phyloP scores from a whole-genome alignment of 2,797 vertebrate species.

The Spinibarbus caldwelli region DNA sequence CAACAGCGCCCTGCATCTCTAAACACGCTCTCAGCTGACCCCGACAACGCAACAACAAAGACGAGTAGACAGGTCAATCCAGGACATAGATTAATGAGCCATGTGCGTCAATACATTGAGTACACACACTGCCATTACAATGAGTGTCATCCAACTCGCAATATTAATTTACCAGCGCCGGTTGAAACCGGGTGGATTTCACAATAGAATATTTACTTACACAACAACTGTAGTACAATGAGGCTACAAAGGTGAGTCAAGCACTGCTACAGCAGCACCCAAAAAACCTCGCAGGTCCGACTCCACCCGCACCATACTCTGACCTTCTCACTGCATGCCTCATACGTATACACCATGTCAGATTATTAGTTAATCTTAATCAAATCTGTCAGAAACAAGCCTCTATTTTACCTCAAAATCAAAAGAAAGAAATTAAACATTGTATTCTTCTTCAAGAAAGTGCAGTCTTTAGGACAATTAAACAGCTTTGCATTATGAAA shows the following conservation, averaged over 20 bases:
- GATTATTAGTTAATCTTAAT: not conserved
- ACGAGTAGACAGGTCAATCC: constrained; percentile 29
- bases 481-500: not conserved
- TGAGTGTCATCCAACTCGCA: constrained; percentile 25
- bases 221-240: constrained; percentile 8
- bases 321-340: not conserved
- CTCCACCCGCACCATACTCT: not conserved
- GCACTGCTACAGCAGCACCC: not conserved
- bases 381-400: not conserved
- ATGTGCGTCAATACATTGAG: constrained; percentile 33
- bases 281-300: not conserved
- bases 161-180: constrained; percentile 36
- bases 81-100: constrained; percentile 43
- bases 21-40: constrained; percentile 42
- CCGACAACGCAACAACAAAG: constrained; percentile 19
- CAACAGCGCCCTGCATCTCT: constrained; percentile 37
- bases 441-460: not conserved
- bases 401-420: not conserved
- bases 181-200: constrained; percentile 19
- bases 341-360: too few relatives aligned
- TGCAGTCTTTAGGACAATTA: too few relatives aligned
- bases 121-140: constrained; percentile 23
- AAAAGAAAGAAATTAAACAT: not conserved
- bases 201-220: constrained; percentile 27
- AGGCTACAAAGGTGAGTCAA: not conserved